Evolutionary conservation across 2,888 invertebrate species (phyloP).

Genomic region (Priocnemis perturbator): DNA sequence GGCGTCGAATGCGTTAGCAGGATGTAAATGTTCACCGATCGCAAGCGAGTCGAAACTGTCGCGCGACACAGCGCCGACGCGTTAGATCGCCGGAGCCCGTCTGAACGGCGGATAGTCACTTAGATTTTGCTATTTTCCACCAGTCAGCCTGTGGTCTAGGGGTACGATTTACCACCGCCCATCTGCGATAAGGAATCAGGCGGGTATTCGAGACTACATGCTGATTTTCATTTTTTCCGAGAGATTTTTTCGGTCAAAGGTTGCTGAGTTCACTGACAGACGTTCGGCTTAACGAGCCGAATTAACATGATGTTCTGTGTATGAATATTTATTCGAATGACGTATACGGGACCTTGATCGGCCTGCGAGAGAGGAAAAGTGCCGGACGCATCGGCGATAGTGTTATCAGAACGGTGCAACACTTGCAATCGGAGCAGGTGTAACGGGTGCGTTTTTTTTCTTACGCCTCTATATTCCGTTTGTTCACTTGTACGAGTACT

Average conservation of each 20-base stretch:
- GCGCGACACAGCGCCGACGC: conserved; percentile 16
- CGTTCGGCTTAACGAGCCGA: conserved; percentile 5
- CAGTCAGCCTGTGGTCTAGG: conserved; percentile 73
- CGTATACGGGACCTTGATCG: conserved; percentile 57
- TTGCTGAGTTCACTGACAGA: conserved; percentile 22
- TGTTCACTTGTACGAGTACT: conserved; percentile 6
- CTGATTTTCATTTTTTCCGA: conserved; percentile 72
- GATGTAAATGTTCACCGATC: too few relatives aligned
- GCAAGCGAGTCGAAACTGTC: too few relatives aligned
- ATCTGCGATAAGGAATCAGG: conserved; percentile 42
- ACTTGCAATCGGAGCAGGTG: conserved; percentile 28
- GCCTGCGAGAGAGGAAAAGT: conserved; percentile 43
- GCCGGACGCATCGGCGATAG: conserved; percentile 55
- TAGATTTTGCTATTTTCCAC: conserved; percentile 61
- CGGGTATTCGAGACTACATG: conserved; percentile 72
- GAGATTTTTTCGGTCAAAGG: conserved; percentile 68
- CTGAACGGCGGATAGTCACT: conserved; percentile 52
- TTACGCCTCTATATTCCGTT: not conserved
- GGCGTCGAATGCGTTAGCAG: too few relatives aligned
- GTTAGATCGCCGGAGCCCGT: conserved; percentile 14
- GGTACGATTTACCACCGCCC: conserved; percentile 63
- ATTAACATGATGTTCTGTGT: conserved; percentile 45
- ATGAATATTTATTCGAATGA: conserved; percentile 60
- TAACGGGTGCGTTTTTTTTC: conserved; percentile 35
- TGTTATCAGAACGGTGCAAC: conserved; percentile 46